A percentile compares a stretch with the other conserved stretches of the same genome.
These are phyloP conservation scores for Etheostoma perlongum DNA, from an alignment of 2,797 vertebrate genomes.

Conservation along the genomic window DNA sequence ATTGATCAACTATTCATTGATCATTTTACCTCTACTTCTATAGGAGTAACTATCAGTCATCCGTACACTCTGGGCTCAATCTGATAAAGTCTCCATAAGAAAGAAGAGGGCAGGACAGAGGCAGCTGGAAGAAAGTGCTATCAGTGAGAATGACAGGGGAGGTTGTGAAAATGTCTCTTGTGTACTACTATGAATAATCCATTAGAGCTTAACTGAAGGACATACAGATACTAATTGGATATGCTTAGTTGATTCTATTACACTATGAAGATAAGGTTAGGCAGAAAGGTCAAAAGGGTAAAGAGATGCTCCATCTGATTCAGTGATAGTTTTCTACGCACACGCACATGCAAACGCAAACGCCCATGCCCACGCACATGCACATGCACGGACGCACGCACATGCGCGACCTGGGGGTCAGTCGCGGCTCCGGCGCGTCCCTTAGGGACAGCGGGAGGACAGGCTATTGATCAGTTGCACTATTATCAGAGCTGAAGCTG, in stretches of 20 bases:
- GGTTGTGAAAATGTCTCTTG: slow-evolving; percentile 62
- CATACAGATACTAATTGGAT: slow-evolving; percentile 77
- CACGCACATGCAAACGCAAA: slow-evolving; percentile 17
- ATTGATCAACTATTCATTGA: not conserved
- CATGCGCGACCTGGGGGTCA: slow-evolving; percentile 69
- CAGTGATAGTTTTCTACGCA: slow-evolving; percentile 63
- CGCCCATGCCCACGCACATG: slow-evolving; percentile 29
- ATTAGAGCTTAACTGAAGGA: slow-evolving; percentile 76
- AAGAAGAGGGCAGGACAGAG: slow-evolving; percentile 33
- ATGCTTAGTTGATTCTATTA: slow-evolving; percentile 78
- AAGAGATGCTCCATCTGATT: slow-evolving; percentile 64
- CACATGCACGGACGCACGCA: slow-evolving; percentile 36
- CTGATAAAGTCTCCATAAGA: slow-evolving; percentile 17
- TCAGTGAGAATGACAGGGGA: slow-evolving; percentile 46
- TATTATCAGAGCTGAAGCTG: slow-evolving; percentile 85
- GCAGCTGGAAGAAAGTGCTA: slow-evolving; percentile 42
- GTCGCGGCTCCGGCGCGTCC: slow-evolving; percentile 65
- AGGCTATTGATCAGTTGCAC: slow-evolving; percentile 86
- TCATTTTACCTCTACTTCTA: not conserved
- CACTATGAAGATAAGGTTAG: slow-evolving; percentile 72
- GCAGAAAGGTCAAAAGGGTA: slow-evolving; percentile 73
- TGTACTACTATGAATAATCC: slow-evolving; percentile 74
- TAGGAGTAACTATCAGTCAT: not conserved
- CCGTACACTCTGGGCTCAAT: slow-evolving; percentile 15
- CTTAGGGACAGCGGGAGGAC: slow-evolving; percentile 66